Conservation (phyloP, 2,797 vertebrate genomes). For the Enteromius trimaculatus region DNA sequence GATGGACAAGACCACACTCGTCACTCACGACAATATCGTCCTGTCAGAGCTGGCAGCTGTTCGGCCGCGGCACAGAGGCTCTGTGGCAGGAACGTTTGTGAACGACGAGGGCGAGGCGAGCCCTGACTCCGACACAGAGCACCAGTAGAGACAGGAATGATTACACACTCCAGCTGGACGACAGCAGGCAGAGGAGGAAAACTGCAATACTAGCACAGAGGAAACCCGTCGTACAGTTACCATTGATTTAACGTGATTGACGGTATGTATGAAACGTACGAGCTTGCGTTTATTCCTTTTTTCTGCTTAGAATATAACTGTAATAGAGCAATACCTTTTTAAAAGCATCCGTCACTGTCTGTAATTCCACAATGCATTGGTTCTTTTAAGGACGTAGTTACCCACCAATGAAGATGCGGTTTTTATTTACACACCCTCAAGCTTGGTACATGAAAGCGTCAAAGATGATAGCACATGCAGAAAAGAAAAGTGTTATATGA, state of each 20-base stretch:
- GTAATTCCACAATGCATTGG: conserved; percentile 28
- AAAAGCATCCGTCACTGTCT: conserved; percentile 55
- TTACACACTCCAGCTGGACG: not conserved
- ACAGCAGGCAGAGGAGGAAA: conserved; percentile 42
- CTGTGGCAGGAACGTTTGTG: conserved; percentile 86
- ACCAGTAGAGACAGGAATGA: conserved; percentile 66
- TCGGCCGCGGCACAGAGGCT: conserved; percentile 79
- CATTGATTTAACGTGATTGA: conserved; percentile 23
- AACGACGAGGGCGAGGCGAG: conserved; percentile 85
- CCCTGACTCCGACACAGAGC: conserved; percentile 82
- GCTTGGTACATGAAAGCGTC: not conserved
- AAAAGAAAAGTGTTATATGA: not conserved
- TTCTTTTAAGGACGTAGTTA: not conserved
- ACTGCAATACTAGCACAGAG: conserved; percentile 66
- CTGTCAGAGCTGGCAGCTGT: conserved; percentile 92
- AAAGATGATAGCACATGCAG: not conserved
- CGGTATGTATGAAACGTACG: conserved; percentile 40
- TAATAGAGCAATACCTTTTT: conserved; percentile 74
- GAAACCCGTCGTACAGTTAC: not conserved
- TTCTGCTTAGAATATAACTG: conserved; percentile 58
- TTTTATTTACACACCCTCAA: not conserved
- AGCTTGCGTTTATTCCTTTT: conserved; percentile 35
- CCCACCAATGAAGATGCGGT: not conserved
- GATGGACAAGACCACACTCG: conserved; percentile 95
- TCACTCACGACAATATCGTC: conserved; percentile 91